These are phyloP conservation scores for Sphaeramia orbicularis DNA, from an alignment of 2,797 vertebrate genomes.

Conservation along the genomic window DNA sequence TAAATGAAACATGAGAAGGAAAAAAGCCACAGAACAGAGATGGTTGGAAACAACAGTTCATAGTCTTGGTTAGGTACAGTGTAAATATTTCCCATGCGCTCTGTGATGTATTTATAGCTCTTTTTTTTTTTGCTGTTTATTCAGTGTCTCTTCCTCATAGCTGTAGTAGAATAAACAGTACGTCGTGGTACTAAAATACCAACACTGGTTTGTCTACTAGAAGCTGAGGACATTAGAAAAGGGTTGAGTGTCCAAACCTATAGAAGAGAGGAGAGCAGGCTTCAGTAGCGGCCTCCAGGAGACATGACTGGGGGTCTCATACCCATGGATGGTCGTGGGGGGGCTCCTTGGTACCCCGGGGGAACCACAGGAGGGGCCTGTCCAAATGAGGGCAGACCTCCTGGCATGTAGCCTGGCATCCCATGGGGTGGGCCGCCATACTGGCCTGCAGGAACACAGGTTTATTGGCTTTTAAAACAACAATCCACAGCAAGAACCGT, in stretches of 20 bases:
- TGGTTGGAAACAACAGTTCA: slow-evolving; percentile 90
- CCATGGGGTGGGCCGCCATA: slow-evolving; percentile 92
- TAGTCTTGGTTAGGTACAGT: slow-evolving; percentile 81
- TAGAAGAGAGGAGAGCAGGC: slow-evolving; percentile 81
- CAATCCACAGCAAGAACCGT: not conserved
- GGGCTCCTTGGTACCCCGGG: slow-evolving; percentile 89
- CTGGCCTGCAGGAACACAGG: slow-evolving; percentile 85
- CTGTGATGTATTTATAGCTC: slow-evolving; percentile 51
- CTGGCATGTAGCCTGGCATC: slow-evolving; percentile 92
- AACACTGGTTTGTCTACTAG: slow-evolving; percentile 88
- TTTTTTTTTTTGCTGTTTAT: slow-evolving; percentile 46
- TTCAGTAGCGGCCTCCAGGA: slow-evolving; percentile 95
- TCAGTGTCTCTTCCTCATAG: slow-evolving; percentile 76
- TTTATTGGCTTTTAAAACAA: slow-evolving; percentile 9
- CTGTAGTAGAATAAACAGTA: slow-evolving; percentile 60
- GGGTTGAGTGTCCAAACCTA: slow-evolving; percentile 95
- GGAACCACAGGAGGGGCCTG: slow-evolving; percentile 93
- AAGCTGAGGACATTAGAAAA: slow-evolving; percentile 95
- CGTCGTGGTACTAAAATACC: slow-evolving; percentile 41
- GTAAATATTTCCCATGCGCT: slow-evolving; percentile 89
- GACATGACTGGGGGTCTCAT: slow-evolving; percentile 97
- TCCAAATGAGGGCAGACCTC: slow-evolving; percentile 91
- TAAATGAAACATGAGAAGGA: slow-evolving; percentile 93
- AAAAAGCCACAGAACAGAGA: slow-evolving; percentile 92
- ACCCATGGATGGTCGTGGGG: slow-evolving; percentile 88